phyloP scores from a whole-genome alignment of 2,888 invertebrate genomes.

The Latrodectus hesperus region DNA sequence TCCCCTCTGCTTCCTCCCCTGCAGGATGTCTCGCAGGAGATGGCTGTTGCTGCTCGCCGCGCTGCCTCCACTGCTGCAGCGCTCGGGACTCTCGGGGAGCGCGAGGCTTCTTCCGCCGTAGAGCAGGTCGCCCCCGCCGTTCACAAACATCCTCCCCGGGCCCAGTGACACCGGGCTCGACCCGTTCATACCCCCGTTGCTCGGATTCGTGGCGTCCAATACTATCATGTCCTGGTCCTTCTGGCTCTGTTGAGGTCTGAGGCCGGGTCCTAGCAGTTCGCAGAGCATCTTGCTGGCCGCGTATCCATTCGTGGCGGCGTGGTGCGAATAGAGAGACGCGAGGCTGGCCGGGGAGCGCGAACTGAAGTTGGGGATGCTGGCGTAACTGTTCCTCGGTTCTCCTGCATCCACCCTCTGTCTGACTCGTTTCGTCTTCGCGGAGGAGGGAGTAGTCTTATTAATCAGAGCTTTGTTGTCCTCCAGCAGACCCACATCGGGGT shows the following conservation, averaged over 20 bases:
- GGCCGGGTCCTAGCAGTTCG: conserved; percentile 81
- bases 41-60: conserved; percentile 48
- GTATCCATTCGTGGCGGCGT: conserved; percentile 54
- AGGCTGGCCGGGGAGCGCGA: conserved; percentile 65
- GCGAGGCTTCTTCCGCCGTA: conserved; percentile 12
- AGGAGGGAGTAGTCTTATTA: conserved; percentile 68
- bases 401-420: conserved; percentile 97
- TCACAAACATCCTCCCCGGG: conserved; percentile 36
- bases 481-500: conserved; percentile 42
- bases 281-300: conserved; percentile 88
- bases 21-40: conserved; percentile 86
- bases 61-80: conserved; percentile 37
- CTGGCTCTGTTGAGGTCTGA: conserved; percentile 9
- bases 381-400: conserved; percentile 92
- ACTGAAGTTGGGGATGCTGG: conserved; percentile 79
- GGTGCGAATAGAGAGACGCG: conserved; percentile 55
- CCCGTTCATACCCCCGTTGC: conserved; percentile 13
- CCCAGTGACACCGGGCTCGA: background rate
- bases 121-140: conserved; percentile 21
- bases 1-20: conserved; percentile 81
- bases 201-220: conserved; percentile 9
- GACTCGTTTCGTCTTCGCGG: conserved; percentile 84
- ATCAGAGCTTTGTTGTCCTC: conserved; percentile 43
- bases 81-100: conserved; percentile 31
- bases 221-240: conserved; percentile 36